Percentiles rank a stretch among this genome's conserved stretches.
Evolutionary conservation across 2,888 invertebrate species (phyloP).

Genomic region (Pandemis corylana): DNA sequence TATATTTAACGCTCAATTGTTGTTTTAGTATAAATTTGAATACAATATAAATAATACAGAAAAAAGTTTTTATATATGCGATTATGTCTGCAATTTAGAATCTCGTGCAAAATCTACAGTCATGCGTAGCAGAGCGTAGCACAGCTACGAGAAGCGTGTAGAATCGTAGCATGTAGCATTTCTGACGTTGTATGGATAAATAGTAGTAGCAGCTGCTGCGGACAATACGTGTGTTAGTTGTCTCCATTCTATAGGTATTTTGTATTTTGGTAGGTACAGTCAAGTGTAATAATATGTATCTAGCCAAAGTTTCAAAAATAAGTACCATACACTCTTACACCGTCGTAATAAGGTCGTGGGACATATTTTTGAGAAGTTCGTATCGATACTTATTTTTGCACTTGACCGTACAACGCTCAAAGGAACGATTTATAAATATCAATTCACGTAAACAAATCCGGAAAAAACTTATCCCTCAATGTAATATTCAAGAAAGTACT

Average conservation of each 20-base stretch:
- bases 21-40: not conserved
- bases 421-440: not conserved
- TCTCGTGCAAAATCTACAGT: not conserved
- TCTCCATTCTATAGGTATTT: not conserved
- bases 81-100: not conserved
- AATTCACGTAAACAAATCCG: not conserved
- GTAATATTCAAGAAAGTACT: conserved; percentile 8
- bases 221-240: not conserved
- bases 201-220: not conserved
- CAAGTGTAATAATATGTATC: no score
- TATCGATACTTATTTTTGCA: no score
- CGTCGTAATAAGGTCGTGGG: no score
- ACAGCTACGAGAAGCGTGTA: conserved; percentile 12
- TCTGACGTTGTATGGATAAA: not conserved
- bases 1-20: not conserved
- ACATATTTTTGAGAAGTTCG: no score
- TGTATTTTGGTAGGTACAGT: not conserved
- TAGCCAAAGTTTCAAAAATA: no score
- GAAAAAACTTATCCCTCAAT: conserved; percentile 3
- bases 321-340: no score
- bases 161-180: not conserved
- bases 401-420: no score
- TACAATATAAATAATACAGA: not conserved
- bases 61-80: not conserved
- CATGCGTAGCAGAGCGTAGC: not conserved